Conservation (phyloP, 2,113 vertebrate species). For the Hypanus sabinus region DNA sequence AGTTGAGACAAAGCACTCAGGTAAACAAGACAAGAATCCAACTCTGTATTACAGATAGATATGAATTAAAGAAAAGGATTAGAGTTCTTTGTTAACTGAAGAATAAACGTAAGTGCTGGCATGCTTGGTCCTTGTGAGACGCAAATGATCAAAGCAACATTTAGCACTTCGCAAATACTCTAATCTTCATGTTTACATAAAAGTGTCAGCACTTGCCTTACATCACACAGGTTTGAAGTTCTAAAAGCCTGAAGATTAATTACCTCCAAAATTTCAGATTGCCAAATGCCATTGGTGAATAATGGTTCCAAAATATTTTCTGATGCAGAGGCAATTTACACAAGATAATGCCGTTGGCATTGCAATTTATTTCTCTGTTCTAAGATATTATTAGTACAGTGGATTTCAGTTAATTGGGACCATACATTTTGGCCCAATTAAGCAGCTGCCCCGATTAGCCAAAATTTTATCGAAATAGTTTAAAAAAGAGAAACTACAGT, state of each 20-base stretch:
- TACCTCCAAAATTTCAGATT: slow-evolving; percentile 54
- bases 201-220: slow-evolving; percentile 63
- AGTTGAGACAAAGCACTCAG: neutral
- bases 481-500: too few relatives aligned
- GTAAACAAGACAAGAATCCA: slow-evolving; percentile 30
- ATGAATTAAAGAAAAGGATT: slow-evolving; percentile 53
- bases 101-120: slow-evolving; percentile 51
- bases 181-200: slow-evolving; percentile 69
- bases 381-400: neutral
- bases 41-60: slow-evolving; percentile 28
- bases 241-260: slow-evolving; percentile 59
- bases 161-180: slow-evolving; percentile 63
- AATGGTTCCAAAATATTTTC: slow-evolving; percentile 19
- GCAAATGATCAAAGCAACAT: slow-evolving; percentile 61
- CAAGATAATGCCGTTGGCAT: slow-evolving; percentile 15
- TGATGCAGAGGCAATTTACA: slow-evolving; percentile 11
- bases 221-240: slow-evolving; percentile 53
- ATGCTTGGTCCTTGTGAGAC: slow-evolving; percentile 53
- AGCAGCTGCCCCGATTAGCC: too few relatives aligned
- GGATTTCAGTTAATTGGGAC: too few relatives aligned
- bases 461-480: too few relatives aligned
- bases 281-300: slow-evolving; percentile 15
- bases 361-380: neutral
- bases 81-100: slow-evolving; percentile 58
- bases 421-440: too few relatives aligned